Conservation (phyloP, 2,888 invertebrate species). For the Mesorhabditis spiculigera region DNA sequence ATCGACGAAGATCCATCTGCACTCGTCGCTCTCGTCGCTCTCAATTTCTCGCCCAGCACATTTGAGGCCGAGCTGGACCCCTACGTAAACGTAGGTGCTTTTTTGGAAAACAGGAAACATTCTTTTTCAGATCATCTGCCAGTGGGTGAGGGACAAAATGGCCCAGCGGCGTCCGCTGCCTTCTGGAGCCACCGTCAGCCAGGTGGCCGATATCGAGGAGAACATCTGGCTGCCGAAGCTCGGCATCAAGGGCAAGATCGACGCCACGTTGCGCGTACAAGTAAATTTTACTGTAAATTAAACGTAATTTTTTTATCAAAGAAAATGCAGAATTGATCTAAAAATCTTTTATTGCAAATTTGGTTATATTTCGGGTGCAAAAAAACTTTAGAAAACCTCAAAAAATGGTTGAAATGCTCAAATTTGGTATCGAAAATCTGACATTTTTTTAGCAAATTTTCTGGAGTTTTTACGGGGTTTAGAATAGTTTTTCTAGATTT, state of each 20-base stretch:
- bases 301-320: neutral
- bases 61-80: conserved; percentile 35
- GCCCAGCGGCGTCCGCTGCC: neutral
- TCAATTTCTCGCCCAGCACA: conserved; percentile 31
- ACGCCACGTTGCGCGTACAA: conserved; percentile 63
- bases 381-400: neutral
- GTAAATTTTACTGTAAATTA: neutral
- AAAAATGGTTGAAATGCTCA: neutral
- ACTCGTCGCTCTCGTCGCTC: conserved; percentile 28
- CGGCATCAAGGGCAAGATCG: conserved; percentile 92
- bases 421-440: neutral
- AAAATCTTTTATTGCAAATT: neutral
- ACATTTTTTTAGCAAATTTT: neutral
- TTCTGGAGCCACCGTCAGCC: neutral
- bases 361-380: neutral
- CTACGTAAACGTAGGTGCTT: conserved; percentile 27
- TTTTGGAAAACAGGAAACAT: neutral
- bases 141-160: conserved; percentile 20
- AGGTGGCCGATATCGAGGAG: conserved; percentile 85
- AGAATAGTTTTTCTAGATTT: neutral
- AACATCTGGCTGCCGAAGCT: conserved; percentile 85
- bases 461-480: neutral
- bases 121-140: conserved; percentile 15
- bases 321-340: no score
- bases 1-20: conserved; percentile 25